Conservation (phyloP, 2,888 invertebrate species). For the Amiota minor region DNA sequence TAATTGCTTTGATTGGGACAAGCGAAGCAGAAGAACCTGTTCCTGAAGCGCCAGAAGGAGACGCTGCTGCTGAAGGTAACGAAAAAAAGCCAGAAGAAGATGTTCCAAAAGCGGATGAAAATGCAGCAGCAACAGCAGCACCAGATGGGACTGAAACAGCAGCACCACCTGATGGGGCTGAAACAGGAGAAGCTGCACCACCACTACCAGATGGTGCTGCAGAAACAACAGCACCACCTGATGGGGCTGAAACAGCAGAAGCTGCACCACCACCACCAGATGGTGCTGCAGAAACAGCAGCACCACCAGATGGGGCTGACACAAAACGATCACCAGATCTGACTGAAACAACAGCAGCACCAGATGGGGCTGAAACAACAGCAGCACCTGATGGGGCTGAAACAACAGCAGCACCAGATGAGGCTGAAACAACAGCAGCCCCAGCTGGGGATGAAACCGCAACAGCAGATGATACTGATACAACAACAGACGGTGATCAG, state of each 20-base stretch:
- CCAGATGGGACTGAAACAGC: not conserved
- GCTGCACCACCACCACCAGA: not conserved
- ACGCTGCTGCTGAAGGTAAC: conserved; percentile 35
- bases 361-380: not conserved
- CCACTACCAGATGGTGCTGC: too few relatives aligned
- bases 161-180: conserved; percentile 3
- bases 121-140: conserved; percentile 3
- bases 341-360: not conserved
- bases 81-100: conserved; percentile 25
- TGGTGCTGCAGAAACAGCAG: too few relatives aligned
- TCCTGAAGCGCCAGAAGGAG: not conserved
- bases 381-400: not conserved
- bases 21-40: conserved; percentile 20
- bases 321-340: not conserved
- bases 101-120: not conserved
- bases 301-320: not conserved
- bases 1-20: too few relatives aligned
- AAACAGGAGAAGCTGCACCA: not conserved
- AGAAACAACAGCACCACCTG: not conserved
- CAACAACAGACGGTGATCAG: not conserved
- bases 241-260: not conserved
- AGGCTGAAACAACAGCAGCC: not conserved
- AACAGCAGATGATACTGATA: not conserved
- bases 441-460: not conserved
- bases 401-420: not conserved